phyloP scores from a whole-genome alignment of 2,888 invertebrate species.

The Sepiola atlantica region DNA sequence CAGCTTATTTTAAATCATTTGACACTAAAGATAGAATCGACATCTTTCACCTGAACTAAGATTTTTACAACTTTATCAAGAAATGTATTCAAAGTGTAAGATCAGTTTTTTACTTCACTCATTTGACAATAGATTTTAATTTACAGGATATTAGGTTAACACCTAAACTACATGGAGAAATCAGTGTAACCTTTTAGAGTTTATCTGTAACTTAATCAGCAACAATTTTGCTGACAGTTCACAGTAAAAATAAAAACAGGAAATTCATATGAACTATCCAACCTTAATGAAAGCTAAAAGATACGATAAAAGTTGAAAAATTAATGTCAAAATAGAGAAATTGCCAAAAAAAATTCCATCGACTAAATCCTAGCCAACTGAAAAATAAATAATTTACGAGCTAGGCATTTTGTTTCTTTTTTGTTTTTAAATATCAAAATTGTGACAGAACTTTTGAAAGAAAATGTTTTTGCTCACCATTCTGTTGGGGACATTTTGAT shows the following conservation, averaged over 20 bases:
- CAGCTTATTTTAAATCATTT: too few species aligned
- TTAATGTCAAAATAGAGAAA: not conserved
- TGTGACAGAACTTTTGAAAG: not conserved
- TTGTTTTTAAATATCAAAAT: not conserved
- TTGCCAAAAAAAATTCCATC: not conserved
- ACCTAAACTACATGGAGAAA: too few species aligned
- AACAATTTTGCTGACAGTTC: not conserved
- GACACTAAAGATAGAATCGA: too few species aligned
- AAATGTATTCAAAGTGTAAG: too few species aligned
- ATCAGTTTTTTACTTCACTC: too few species aligned
- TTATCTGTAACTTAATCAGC: not conserved
- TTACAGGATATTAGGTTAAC: too few species aligned
- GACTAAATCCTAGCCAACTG: not conserved
- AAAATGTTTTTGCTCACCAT: conserved; percentile 37
- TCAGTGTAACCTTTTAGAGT: not conserved
- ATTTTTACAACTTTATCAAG: too few species aligned
- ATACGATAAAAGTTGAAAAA: not conserved
- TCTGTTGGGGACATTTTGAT: conserved; percentile 45
- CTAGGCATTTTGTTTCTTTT: not conserved
- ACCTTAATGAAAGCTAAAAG: not conserved
- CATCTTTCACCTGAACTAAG: too few species aligned
- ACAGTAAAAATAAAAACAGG: not conserved
- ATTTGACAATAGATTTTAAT: too few species aligned
- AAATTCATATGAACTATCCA: not conserved
- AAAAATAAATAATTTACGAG: not conserved